phyloP scores from a whole-genome alignment of 2,888 invertebrate genomes.

The Carterocephalus palaemon region DNA sequence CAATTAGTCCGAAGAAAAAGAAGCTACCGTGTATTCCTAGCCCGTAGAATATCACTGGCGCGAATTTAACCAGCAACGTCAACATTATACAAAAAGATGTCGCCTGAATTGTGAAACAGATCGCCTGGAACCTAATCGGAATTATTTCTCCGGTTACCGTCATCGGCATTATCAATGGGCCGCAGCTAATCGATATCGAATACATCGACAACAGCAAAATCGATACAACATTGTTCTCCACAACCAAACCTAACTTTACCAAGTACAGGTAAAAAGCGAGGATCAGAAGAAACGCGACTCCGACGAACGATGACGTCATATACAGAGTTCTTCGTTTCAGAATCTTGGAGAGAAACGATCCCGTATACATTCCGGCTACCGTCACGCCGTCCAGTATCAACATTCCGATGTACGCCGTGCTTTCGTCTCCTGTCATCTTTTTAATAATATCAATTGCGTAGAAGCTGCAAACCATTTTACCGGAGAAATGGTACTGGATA shows the following conservation, averaged over 20 bases:
- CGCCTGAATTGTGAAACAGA: constrained; percentile 42
- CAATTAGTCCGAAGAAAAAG: constrained; percentile 34
- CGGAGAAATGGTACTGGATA: constrained; percentile 48
- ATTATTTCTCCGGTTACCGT: constrained; percentile 53
- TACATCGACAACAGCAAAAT: constrained; percentile 41
- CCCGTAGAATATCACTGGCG: constrained; percentile 44
- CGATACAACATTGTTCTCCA: constrained; percentile 44
- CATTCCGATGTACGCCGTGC: constrained; percentile 51
- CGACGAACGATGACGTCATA: constrained; percentile 42
- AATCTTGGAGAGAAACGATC: constrained; percentile 33
- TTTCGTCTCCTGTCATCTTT: constrained; percentile 46
- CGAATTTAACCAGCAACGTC: constrained; percentile 46
- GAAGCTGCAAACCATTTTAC: constrained; percentile 46
- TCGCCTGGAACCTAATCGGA: constrained; percentile 47
- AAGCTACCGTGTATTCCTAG: constrained; percentile 50
- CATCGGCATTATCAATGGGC: constrained; percentile 53
- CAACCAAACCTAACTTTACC: constrained; percentile 36
- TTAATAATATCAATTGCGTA: constrained; percentile 51
- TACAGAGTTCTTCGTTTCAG: constrained; percentile 42
- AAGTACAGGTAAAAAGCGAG: constrained; percentile 52
- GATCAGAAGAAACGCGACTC: constrained; percentile 45
- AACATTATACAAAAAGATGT: constrained; percentile 42
- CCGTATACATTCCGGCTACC: constrained; percentile 39
- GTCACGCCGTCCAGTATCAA: constrained; percentile 55
- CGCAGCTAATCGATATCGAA: constrained; percentile 52